Base-by-base conservation (phyloP, 2,113 vertebrate genomes). In the Sturnus vulgaris region DNA sequence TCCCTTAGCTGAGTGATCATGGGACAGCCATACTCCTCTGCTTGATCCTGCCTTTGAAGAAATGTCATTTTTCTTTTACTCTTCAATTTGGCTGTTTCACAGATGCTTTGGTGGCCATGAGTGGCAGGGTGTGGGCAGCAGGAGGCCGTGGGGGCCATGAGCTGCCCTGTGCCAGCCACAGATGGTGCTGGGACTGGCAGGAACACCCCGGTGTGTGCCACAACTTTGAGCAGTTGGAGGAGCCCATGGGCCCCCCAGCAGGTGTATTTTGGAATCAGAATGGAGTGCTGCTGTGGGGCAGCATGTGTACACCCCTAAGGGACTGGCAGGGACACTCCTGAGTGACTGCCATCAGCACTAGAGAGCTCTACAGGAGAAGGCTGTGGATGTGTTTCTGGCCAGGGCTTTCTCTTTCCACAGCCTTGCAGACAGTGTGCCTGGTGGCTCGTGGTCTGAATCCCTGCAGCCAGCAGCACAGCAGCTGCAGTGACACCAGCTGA, bases 151-250 rank as follows among this genome's bases (percentile, higher is more conserved):
- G 27, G 23, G 20, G 14, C n/a, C 5, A 8, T 27, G 57, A 39
- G 10, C 31, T 6, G 5, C 15, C 15, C 53, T 69, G 35, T 71
- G n/a, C 42, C 3, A 10, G 14, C 39, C 65, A 46, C 7, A 27
- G 44, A 22, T 0, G 0, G 7, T 17, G 55, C 24, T 86, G 40
- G 27, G n/a, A 33, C 17, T 0, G 0, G 7, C 22, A 11, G 9
- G 33, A 50, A 35, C 3, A 7, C 5, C 39, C 12, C 0, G 1
- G 22, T 8, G 12, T 44, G 39, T 21, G 8, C 12, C n/a, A 57
- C 23, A 37, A 10, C 23, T 28, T 33, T 7, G 64, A 27, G 3
- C 30, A 61, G 37, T 1, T 31, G 5, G 28, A 83, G 63, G 13
- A 90, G 24, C 12, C n/a, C 47, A 4, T 1, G 4, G 49, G 13